phyloP scores from a whole-genome alignment of 2,888 invertebrate genomes.

The Encarsia formosa region DNA sequence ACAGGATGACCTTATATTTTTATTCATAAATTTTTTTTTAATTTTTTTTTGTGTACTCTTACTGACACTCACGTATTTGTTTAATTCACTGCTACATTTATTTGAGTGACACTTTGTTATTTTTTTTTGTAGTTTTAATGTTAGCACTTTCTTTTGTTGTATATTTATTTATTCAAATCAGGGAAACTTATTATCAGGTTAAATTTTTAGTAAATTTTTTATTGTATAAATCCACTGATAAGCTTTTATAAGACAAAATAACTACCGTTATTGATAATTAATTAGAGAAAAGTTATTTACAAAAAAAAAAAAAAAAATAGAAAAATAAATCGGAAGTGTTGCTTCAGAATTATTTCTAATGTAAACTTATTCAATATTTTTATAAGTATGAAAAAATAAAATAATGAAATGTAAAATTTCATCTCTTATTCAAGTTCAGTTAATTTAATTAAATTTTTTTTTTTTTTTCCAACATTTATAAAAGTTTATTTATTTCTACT shows the following conservation, averaged over 20 bases:
- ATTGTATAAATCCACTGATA: conserved; percentile 16
- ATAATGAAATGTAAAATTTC: background rate
- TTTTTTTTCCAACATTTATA: too few species aligned
- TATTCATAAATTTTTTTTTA: background rate
- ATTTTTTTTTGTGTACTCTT: background rate
- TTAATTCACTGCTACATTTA: conserved; percentile 1
- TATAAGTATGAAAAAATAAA: conserved; percentile 24
- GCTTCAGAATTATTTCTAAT: conserved; percentile 25
- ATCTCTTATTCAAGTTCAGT: too few species aligned
- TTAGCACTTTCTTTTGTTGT: conserved; percentile 19
- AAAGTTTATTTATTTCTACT: too few species aligned
- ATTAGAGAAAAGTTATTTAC: conserved; percentile 23
- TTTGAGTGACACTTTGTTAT: conserved; percentile 10
- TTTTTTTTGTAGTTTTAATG: conserved; percentile 15
- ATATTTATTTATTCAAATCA: conserved; percentile 26
- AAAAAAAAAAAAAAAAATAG: conserved; percentile 16
- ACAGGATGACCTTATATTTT: background rate
- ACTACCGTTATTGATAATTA: conserved; percentile 16
- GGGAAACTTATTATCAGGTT: conserved; percentile 21
- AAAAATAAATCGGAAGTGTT: conserved; percentile 22
- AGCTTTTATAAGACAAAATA: conserved; percentile 20
- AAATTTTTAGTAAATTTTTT: conserved; percentile 16
- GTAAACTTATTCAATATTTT: conserved; percentile 28
- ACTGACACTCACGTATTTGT: conserved; percentile 3
- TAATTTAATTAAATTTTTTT: too few species aligned